Conservation (phyloP, 2,113 vertebrate genomes). For the Illadopsis cleaveri region DNA sequence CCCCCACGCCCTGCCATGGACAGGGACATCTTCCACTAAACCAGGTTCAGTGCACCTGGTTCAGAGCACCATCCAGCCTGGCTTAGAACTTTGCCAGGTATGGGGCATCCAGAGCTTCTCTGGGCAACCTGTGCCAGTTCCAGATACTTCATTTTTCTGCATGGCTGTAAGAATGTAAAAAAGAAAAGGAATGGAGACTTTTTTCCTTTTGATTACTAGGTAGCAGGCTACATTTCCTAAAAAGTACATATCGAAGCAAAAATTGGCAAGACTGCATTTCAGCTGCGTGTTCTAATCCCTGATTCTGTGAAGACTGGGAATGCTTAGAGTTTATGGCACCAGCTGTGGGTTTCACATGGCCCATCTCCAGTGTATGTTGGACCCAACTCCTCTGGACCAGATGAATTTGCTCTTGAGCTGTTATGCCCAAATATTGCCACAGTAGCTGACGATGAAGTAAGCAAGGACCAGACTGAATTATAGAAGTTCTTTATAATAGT, state of each 20-base stretch:
- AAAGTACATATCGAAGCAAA: background rate
- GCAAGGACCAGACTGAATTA: background rate
- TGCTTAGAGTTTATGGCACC: background rate
- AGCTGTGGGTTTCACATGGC: background rate
- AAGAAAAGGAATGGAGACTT: background rate
- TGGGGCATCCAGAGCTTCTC: background rate
- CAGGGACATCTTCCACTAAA: background rate
- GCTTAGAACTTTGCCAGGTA: background rate
- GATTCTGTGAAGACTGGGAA: background rate
- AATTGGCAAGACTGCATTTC: background rate
- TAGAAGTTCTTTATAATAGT: background rate
- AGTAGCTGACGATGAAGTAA: background rate
- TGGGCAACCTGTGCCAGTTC: background rate
- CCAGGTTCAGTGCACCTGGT: background rate
- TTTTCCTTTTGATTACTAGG: background rate
- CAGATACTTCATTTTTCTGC: background rate
- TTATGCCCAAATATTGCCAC: background rate
- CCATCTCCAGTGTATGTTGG: background rate
- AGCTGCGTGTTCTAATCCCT: background rate
- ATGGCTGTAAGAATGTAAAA: background rate
- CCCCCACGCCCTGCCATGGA: rapidly evolving
- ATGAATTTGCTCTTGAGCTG: background rate
- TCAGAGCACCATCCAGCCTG: background rate
- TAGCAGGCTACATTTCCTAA: background rate
- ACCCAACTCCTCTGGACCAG: background rate